Conservation (phyloP, 2,888 invertebrate genomes). For the Altica lythri region DNA sequence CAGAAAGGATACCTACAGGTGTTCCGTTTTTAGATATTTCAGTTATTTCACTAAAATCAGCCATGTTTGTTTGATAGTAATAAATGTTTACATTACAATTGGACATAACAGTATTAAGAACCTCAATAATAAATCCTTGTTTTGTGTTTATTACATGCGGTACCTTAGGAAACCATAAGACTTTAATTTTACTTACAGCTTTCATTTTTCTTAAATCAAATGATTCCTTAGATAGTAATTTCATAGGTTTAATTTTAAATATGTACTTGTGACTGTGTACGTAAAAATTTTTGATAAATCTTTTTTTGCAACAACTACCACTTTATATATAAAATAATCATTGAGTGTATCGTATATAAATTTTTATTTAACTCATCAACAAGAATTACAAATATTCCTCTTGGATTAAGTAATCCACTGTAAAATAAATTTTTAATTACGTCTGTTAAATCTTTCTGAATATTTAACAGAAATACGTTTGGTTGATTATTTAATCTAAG, state of each 20-base stretch:
- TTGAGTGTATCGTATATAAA: background rate
- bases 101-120: background rate
- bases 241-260: background rate
- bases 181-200: too few relatives aligned
- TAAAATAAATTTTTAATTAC: background rate
- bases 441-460: background rate
- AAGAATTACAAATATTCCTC: slow-evolving; percentile 2
- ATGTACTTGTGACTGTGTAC: background rate
- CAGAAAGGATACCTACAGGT: background rate
- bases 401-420: background rate
- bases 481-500: background rate
- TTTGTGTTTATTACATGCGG: background rate
- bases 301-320: background rate
- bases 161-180: too few relatives aligned
- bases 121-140: background rate
- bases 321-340: slow-evolving; percentile 4
- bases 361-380: too few relatives aligned
- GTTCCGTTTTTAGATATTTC: background rate
- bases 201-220: too few relatives aligned
- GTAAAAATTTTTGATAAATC: too few relatives aligned
- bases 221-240: background rate
- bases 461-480: background rate
- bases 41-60: background rate
- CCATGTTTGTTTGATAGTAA: background rate
- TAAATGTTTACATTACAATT: background rate